Conservation (phyloP, 2,113 vertebrate species). For the Cottus gobio region DNA sequence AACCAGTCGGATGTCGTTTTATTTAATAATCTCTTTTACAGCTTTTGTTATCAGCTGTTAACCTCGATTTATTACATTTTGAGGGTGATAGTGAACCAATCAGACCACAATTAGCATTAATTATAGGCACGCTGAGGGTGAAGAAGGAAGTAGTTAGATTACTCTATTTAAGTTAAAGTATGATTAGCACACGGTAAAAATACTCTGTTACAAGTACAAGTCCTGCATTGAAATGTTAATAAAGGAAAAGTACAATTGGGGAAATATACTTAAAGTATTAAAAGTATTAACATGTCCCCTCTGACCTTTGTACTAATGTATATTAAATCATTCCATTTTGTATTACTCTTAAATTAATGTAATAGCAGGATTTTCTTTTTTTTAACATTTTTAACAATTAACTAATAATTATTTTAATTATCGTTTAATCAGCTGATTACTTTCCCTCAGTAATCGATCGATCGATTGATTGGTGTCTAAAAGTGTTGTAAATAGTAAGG, state of each 20-base stretch:
- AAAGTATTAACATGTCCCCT: not conserved
- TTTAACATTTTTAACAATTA: not conserved
- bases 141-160: not conserved
- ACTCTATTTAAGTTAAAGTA: not conserved
- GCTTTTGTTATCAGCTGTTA: not conserved
- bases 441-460: not conserved
- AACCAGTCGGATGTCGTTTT: not conserved
- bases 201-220: not conserved
- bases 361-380: not conserved
- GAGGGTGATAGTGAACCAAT: not conserved
- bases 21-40: not conserved
- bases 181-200: not conserved
- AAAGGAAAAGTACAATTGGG: not conserved
- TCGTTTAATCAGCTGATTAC: not conserved
- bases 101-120: conserved; percentile 2
- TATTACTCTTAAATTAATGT: not conserved
- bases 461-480: too few relatives aligned
- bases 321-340: not conserved
- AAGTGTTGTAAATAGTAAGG: too few relatives aligned
- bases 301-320: not conserved
- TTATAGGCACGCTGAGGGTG: not conserved
- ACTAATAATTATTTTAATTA: not conserved
- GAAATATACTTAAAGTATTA: not conserved
- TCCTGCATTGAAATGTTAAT: not conserved
- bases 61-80: not conserved